Percentiles rank a stretch among this genome's conserved stretches.
phyloP scores from a whole-genome alignment of 2,797 vertebrate species.

The Chlorospingus semifuscus region DNA sequence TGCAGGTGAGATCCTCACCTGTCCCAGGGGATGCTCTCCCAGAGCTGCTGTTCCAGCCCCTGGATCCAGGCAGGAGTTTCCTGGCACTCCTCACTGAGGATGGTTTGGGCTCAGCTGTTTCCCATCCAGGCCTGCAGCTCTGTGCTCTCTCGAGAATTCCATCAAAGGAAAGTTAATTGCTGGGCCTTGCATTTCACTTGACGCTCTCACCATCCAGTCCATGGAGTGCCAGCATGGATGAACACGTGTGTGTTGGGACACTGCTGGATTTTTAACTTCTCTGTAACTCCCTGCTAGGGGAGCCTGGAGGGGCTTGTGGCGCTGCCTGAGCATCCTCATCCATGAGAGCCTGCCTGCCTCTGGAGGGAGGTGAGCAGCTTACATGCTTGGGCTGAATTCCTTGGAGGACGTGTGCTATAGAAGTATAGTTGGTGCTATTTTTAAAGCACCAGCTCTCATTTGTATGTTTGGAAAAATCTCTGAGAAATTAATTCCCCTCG shows the following conservation, averaged over 20 bases:
- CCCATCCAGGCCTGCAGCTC: not conserved
- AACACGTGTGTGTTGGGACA: not conserved
- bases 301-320: not conserved
- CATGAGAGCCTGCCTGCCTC: not conserved
- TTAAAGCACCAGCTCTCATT: conserved; percentile 28
- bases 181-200: not conserved
- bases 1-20: not conserved
- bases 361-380: not conserved
- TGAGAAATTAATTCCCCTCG: not conserved
- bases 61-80: not conserved
- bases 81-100: not conserved
- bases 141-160: not conserved
- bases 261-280: not conserved
- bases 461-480: conserved; percentile 9
- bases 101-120: not conserved
- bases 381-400: not conserved
- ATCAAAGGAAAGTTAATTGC: not conserved
- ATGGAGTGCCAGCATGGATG: not conserved
- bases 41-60: not conserved
- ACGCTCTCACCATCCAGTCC: not conserved
- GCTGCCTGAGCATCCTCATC: not conserved
- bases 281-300: not conserved
- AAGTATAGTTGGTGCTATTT: not conserved
- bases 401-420: not conserved
- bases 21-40: not conserved